phyloP scores from a whole-genome alignment of 1,140 invertebrate species.

The Helicoverpa zea region DNA sequence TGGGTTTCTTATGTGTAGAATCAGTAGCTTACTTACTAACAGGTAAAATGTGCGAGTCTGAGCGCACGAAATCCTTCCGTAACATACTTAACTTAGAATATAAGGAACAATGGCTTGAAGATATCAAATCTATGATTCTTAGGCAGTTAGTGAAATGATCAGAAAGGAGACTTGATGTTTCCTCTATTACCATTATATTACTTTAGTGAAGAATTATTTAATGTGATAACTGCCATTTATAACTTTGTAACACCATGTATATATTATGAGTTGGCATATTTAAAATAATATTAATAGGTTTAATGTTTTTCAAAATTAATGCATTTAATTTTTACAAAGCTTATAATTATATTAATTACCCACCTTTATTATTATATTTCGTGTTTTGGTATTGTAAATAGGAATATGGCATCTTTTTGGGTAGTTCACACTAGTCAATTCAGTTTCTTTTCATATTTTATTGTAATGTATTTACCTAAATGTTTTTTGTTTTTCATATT shows the following conservation, averaged over 20 bases:
- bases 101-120: slow-evolving; percentile 83
- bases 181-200: background rate
- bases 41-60: slow-evolving; percentile 78
- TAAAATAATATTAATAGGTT: background rate
- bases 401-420: no score
- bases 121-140: slow-evolving; percentile 79
- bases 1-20: slow-evolving; percentile 87
- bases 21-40: slow-evolving; percentile 86
- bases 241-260: background rate
- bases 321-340: no score
- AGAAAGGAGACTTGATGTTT: background rate
- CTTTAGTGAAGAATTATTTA: background rate
- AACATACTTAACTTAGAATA: slow-evolving; percentile 80
- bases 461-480: background rate
- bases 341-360: no score
- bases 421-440: no score
- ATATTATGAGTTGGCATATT: background rate
- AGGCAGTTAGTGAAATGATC: slow-evolving; percentile 72
- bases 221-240: slow-evolving; percentile 3
- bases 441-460: no score
- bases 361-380: no score
- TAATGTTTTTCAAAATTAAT: background rate
- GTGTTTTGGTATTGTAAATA: no score
- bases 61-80: slow-evolving; percentile 74
- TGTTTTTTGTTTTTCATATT: background rate